These are phyloP conservation scores for Kryphioiulus occultus DNA, from an alignment of 2,888 invertebrate genomes.

Conservation along the genomic window DNA sequence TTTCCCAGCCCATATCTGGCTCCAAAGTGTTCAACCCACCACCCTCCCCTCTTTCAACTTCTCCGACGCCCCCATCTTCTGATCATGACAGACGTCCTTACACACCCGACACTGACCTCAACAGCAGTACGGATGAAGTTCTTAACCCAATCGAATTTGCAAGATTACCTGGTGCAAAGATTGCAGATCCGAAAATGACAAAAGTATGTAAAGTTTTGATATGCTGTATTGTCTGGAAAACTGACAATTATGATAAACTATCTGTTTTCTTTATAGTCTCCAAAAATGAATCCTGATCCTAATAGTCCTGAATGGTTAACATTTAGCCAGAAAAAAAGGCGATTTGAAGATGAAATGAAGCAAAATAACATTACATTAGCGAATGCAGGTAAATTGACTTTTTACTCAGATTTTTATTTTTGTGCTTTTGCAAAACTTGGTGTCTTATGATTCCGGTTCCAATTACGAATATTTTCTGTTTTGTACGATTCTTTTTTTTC, in stretches of 20 bases:
- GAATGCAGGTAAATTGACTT: slow-evolving; percentile 74
- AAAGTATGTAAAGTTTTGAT: slow-evolving; percentile 9
- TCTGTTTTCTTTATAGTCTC: not conserved
- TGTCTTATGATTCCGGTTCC: not conserved
- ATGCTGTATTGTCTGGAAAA: not conserved
- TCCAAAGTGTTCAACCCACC: slow-evolving; percentile 46
- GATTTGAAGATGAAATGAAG: slow-evolving; percentile 96
- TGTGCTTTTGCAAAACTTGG: not conserved
- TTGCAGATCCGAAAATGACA: not conserved
- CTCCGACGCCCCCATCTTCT: slow-evolving; percentile 50
- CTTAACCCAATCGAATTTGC: slow-evolving; percentile 51
- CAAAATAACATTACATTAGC: slow-evolving; percentile 84
- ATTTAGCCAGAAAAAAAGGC: slow-evolving; percentile 91
- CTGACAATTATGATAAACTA: not conserved
- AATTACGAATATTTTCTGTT: not conserved
- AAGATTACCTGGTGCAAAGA: slow-evolving; percentile 50
- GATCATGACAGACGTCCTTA: slow-evolving; percentile 46
- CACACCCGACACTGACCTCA: slow-evolving; percentile 52
- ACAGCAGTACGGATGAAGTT: slow-evolving; percentile 51
- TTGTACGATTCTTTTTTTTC: slow-evolving; percentile 44
- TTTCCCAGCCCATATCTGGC: slow-evolving; percentile 44
- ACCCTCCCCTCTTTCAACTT: slow-evolving; percentile 46
- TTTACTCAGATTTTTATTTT: not conserved
- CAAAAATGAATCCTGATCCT: slow-evolving; percentile 61
- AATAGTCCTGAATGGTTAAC: slow-evolving; percentile 77